Conservation (phyloP, 2,113 vertebrate species). For the Bothrops jararaca region DNA sequence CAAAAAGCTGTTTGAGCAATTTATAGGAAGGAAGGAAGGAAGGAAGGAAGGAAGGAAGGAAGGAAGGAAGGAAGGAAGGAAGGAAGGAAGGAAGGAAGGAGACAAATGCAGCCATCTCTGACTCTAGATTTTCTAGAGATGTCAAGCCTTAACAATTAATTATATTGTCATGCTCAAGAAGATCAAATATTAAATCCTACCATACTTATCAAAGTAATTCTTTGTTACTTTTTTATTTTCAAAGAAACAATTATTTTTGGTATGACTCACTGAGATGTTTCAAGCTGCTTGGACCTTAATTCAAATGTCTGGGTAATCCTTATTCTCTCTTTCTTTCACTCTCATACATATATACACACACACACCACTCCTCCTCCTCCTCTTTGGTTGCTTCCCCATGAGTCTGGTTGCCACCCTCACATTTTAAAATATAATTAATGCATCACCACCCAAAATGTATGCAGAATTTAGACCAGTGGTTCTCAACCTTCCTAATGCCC, state of each 20-base stretch:
- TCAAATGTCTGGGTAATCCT: neutral
- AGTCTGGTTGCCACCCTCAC: neutral
- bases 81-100: neutral
- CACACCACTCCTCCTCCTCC: neutral
- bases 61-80: neutral
- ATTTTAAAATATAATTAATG: neutral
- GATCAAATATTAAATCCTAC: slow-evolving; percentile 53
- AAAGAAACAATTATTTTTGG: slow-evolving; percentile 21
- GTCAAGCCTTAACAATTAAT: slow-evolving; percentile 57
- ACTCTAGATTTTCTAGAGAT: slow-evolving; percentile 33
- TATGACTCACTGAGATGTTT: slow-evolving; percentile 11
- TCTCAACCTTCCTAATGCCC: too few species aligned
- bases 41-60: neutral
- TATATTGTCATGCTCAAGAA: slow-evolving; percentile 52
- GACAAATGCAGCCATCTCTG: slow-evolving; percentile 40
- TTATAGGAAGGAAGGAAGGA: slow-evolving; percentile 1
- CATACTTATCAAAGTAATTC: slow-evolving; percentile 31
- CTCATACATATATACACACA: neutral
- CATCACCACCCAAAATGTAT: neutral
- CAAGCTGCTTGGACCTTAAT: slow-evolving; percentile 32
- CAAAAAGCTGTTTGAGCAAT: slow-evolving; percentile 34
- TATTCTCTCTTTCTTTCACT: neutral
- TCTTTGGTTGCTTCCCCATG: neutral
- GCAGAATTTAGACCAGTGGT: neutral
- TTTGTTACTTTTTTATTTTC: neutral